A percentile compares a stretch with the other conserved stretches of the same genome.
Conservation (phyloP, 2,888 invertebrate genomes). For the Lordiphosa fenestrarum region DNA sequence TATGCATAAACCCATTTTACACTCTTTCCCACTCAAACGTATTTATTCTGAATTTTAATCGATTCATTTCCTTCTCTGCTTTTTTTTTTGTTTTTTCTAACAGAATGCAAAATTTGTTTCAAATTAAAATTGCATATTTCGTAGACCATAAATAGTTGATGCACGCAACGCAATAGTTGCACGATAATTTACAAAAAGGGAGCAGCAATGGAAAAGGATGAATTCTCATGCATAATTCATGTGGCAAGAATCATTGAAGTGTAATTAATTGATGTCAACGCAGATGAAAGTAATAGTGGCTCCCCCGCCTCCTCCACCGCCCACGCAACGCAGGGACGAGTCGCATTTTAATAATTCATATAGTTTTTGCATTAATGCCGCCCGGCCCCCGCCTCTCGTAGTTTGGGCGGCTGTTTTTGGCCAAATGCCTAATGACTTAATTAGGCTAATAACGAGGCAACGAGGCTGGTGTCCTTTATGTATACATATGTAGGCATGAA, state of each 20-base stretch:
- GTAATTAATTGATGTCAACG: constrained; percentile 64
- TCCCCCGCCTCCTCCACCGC: neutral
- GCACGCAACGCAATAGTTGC: no score
- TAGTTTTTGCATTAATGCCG: constrained; percentile 53
- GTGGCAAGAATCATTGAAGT: constrained; percentile 60
- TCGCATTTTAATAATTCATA: constrained; percentile 65
- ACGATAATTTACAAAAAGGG: neutral
- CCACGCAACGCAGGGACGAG: constrained; percentile 6
- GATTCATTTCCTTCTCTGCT: no score
- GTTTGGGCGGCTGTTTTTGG: constrained; percentile 29
- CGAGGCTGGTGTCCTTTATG: constrained; percentile 4
- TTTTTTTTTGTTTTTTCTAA: no score
- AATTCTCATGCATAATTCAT: constrained; percentile 58
- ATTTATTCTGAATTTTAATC: no score
- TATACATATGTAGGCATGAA: neutral
- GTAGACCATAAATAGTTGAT: no score
- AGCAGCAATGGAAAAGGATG: no score
- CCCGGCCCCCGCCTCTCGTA: constrained; percentile 14
- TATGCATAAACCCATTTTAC: no score
- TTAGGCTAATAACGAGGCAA: constrained; percentile 59
- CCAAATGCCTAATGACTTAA: constrained; percentile 71
- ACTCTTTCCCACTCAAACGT: no score
- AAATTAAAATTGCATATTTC: no score
- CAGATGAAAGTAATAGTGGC: constrained; percentile 46
- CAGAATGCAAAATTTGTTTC: no score